Evolutionary conservation across 2,888 invertebrate genomes (phyloP), one percentile per base, ranked within the genome.

Genomic region (Phengaris arion): DNA sequence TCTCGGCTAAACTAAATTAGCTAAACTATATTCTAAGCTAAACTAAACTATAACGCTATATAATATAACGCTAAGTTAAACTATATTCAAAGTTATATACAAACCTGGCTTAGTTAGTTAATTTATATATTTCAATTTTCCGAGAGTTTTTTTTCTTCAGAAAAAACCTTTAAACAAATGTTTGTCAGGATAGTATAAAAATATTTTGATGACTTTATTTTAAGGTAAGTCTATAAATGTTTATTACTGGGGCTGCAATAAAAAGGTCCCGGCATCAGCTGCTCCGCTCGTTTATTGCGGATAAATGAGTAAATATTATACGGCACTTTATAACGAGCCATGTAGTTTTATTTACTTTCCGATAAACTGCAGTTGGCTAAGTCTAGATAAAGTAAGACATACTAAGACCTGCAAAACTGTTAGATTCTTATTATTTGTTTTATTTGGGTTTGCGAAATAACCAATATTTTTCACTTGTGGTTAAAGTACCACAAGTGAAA

Each of bases 301-400:
- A 72, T 72, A 72, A 72, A 72, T 72, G 72, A 72, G 72, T 72
- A 72, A 72, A 72, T 72, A 70, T 70, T 70, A 51, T 70, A 72
- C 54, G 54, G 72, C 35, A 52, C 72, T 52, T 72, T 72, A 54
- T 35, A 52, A 72, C 72, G 12, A 54, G 52, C 22, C 52, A 22
- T 72, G 52, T 72, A 22, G 72, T 72, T 72, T 54, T 54, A 52
- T 22, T 72, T 54, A 35, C 22, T 72, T 72, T 72, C 13, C 70
- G 64, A 35, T 64, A 64, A 64, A 64, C 64, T 64, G 64, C 64
- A 64, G 35, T 64, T 45, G 13, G 64, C 52, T 4, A 12, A 52
- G 52, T 64, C 35, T 64, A 64, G 64, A 64, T 64, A 64, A 64
- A 64, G 45, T 64, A 35, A 64, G 64, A 64, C 64, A 64, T 35